Base-by-base conservation (phyloP, 1,140 invertebrate genomes). In the Streblospio benedicti region DNA sequence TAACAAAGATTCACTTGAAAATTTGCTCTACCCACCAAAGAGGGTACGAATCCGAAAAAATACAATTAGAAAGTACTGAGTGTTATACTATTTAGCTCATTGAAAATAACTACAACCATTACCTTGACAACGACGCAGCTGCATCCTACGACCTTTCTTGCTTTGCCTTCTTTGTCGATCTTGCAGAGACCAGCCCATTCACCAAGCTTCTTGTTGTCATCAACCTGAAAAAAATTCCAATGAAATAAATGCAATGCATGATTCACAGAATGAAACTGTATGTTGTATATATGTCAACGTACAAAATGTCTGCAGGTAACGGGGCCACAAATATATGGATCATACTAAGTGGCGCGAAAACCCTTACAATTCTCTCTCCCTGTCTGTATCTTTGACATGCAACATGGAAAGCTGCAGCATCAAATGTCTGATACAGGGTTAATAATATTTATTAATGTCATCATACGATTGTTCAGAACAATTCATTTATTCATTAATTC, bases 171-270 rank as follows among this genome's bases (percentile, higher is more conserved):
- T 71, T 91, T 96, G 81, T 99, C 97, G 72, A 98, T 94, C 83
- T 99, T 99, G 81, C 97, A 99, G 33, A 99, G 84, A 65, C 96
- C 97, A 62, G 93, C 89, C 94, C 95, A 98, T 84, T 99, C 96
- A 31, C 96, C 96, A 23, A 99, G 84, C 75, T 96, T 96, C 77
- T 98, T 98, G 81, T 97, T 97, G 79, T 94, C 93, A 75, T 97
- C 93, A 57, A 99, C 93, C 79, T 81, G 60, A 31, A 14, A 45
- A 33, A 35, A n/a, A 33, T 12, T 16, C 30, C 0, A 2, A n/a
- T 45, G 30, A 62, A 31, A 53, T 16, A 49, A 4, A 63, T 9
- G 23, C 53, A 59, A 28, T 25, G 57, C 12, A 63, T 49, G n/a
- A 38, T 38, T 9, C 35, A 38, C 35, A 9, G n/a, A 9, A 38